These are phyloP conservation scores for Cryptus viduatorius DNA, from an alignment of 2,888 invertebrate genomes.

Conservation along the genomic window DNA sequence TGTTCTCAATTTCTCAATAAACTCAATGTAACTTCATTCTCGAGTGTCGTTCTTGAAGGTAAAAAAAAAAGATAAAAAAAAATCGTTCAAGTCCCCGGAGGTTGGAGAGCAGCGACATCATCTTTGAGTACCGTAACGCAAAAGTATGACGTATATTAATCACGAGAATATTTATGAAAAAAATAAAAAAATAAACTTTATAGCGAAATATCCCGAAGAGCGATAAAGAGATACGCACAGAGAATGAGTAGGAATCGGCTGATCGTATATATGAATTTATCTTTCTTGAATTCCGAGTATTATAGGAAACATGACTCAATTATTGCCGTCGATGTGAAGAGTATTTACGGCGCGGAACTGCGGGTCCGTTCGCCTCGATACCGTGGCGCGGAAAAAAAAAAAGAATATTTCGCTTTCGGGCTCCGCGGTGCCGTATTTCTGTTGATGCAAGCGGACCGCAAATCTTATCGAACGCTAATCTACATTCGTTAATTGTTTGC, in stretches of 20 bases:
- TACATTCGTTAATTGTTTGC: constrained; percentile 68
- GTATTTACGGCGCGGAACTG: constrained; percentile 33
- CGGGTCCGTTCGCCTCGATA: neutral
- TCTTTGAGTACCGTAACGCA: neutral
- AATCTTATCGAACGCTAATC: constrained; percentile 66
- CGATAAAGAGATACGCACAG: neutral
- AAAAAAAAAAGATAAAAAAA: neutral
- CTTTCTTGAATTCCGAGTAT: constrained; percentile 4
- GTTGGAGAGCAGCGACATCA: neutral
- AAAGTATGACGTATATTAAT: neutral
- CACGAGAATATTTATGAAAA: constrained; percentile 23
- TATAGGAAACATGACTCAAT: constrained; percentile 33
- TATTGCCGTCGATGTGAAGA: constrained; percentile 5
- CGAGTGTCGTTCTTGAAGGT: constrained; percentile 2
- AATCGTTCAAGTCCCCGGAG: neutral
- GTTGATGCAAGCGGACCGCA: constrained; percentile 24
- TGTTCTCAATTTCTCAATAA: constrained; percentile 30
- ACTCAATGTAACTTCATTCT: constrained; percentile 16
- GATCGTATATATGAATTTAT: constrained; percentile 13
- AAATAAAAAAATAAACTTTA: constrained; percentile 15
- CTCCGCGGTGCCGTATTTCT: constrained; percentile 38
- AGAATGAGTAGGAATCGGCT: constrained; percentile 1
- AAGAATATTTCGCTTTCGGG: constrained; percentile 23
- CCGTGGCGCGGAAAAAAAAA: constrained; percentile 8
- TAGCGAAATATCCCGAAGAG: neutral